These are phyloP conservation scores for Pelobates cultripes DNA, from an alignment of 2,797 vertebrate genomes.

Conservation along the genomic window DNA sequence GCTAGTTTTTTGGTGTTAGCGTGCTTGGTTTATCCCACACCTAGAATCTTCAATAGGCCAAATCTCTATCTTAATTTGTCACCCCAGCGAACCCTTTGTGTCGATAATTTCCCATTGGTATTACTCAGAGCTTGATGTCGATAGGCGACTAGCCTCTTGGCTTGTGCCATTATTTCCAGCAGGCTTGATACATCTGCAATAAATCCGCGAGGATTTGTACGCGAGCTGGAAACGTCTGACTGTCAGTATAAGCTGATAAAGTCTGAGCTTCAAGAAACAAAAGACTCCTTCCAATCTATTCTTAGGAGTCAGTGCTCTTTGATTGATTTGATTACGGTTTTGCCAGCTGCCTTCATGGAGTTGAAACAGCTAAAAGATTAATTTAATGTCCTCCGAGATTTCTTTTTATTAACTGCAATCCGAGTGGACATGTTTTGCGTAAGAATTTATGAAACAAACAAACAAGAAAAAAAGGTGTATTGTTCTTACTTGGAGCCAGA, in stretches of 20 bases:
- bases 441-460: neutral
- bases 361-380: conserved; percentile 59
- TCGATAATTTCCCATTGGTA: conserved; percentile 82
- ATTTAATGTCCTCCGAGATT: conserved; percentile 40
- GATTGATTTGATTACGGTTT: conserved; percentile 68
- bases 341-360: conserved; percentile 66
- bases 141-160: conserved; percentile 72
- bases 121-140: conserved; percentile 70
- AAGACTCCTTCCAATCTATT: conserved; percentile 61
- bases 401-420: conserved; percentile 20
- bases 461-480: neutral
- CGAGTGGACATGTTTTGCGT: conserved; percentile 8
- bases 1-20: conserved; percentile 82
- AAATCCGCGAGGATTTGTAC: conserved; percentile 76
- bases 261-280: conserved; percentile 64
- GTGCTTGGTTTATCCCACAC: conserved; percentile 82
- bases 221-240: conserved; percentile 64
- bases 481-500: no score
- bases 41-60: conserved; percentile 73
- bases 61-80: conserved; percentile 89
- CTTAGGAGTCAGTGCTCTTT: conserved; percentile 59
- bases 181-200: conserved; percentile 79
- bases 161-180: conserved; percentile 79
- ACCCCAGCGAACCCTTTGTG: conserved; percentile 96
- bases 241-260: conserved; percentile 73